phyloP scores from a whole-genome alignment of 2,888 invertebrate species.

The Athetis lepigone region DNA sequence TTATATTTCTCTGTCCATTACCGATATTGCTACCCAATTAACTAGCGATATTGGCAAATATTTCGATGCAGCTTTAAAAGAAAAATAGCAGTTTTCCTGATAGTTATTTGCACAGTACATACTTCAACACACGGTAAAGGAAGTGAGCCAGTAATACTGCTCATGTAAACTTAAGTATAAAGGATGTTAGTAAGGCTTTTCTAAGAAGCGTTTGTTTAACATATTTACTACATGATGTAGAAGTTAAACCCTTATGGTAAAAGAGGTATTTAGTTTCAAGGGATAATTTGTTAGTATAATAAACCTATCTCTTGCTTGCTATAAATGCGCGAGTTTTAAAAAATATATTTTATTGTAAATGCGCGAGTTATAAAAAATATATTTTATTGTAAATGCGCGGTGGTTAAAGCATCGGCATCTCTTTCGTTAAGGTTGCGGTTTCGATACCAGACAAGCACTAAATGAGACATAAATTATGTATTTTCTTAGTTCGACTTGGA shows the following conservation, averaged over 20 bases:
- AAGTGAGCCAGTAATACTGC: background rate
- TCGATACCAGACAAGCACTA: too few species aligned
- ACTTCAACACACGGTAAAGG: background rate
- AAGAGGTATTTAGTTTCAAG: background rate
- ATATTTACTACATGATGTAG: background rate
- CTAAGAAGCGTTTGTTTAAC: background rate
- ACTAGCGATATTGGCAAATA: too few species aligned
- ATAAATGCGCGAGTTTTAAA: background rate
- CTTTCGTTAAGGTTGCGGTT: too few species aligned
- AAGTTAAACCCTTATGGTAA: background rate
- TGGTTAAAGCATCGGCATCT: too few species aligned
- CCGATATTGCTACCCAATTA: too few species aligned
- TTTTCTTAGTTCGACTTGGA: too few species aligned
- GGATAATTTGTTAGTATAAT: background rate
- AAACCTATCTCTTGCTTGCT: background rate
- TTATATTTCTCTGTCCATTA: too few species aligned
- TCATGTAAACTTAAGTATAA: slow-evolving; percentile 2
- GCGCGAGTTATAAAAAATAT: too few species aligned
- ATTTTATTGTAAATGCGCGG: too few species aligned
- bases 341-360: too few species aligned
- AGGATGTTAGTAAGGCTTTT: too few species aligned
- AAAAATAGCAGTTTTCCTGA: background rate
- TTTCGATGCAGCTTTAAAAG: background rate
- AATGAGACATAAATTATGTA: too few species aligned
- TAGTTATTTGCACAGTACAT: background rate